phyloP scores from a whole-genome alignment of 2,113 vertebrate genomes.

The human (Homo sapiens) region GRCh38 chr1:63239001-63239500 shows the following conservation, averaged over 20 bases:
- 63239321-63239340: background rate
- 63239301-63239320: background rate
- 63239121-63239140: background rate
- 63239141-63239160: background rate
- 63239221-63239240: background rate
- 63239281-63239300: background rate
- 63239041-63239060: background rate
- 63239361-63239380: background rate
- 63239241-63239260: slow-evolving; percentile 3
- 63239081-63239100: background rate
- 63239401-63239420: background rate
- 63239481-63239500: background rate
- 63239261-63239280: background rate
- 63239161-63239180: background rate
- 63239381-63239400: background rate
- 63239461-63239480: background rate
- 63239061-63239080: background rate
- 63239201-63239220: background rate
- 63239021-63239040: background rate
- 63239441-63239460: background rate
- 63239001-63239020: slow-evolving; percentile 34
- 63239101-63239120: background rate
- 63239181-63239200: background rate
- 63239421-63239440: background rate
- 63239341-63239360: background rate